Base-by-base conservation (phyloP, 2,888 invertebrate species). In the Pharmacophagus antenor region DNA sequence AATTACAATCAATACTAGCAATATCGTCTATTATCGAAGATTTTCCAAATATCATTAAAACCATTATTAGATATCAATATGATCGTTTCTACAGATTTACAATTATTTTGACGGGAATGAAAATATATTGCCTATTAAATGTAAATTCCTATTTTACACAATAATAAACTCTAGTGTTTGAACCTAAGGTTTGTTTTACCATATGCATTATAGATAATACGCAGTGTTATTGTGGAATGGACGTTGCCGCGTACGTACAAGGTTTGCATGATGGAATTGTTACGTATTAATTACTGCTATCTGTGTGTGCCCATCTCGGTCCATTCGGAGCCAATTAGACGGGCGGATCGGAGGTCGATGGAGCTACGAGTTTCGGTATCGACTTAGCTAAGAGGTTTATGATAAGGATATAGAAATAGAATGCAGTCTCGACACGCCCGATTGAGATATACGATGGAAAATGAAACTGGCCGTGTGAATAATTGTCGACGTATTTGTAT, bases 301-400 rank as follows among this genome's bases (percentile, higher is more conserved):
- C 79, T 73, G 65, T 31, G n/a, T n/a, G 63, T 65, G 67, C 62
- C 70, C 73, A 71, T 74, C 77, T 74, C 66, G 61, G 70, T 68
- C 70, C 80, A 81, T 82, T 82, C 83, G 77, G 68, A 70, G 67
- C 62, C 79, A 81, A 83, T 83, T 83, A 82, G 72, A 69, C 63
- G 63, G 59, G 70, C n/a, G 70, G 71, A 71, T 73, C 68, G 69
- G 59, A 62, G 64, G 66, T 65, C 65, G 65, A 59, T 53, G 54
- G 46, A 31, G 41, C 49, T 47, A 25, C 41, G 48, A 48, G 31
- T 49, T 41, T 58, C 18, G 18, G 58, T 62, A 61, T 61, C 60
- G 55, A 67, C 56, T 62, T 31, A 42, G 49, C 51, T 60, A 44
- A 57, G 50, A 46, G 31, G 2, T 20, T 53, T 54, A 54, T 48